Conservation (phyloP, 2,113 vertebrate genomes). For the Pipra filicauda region DNA sequence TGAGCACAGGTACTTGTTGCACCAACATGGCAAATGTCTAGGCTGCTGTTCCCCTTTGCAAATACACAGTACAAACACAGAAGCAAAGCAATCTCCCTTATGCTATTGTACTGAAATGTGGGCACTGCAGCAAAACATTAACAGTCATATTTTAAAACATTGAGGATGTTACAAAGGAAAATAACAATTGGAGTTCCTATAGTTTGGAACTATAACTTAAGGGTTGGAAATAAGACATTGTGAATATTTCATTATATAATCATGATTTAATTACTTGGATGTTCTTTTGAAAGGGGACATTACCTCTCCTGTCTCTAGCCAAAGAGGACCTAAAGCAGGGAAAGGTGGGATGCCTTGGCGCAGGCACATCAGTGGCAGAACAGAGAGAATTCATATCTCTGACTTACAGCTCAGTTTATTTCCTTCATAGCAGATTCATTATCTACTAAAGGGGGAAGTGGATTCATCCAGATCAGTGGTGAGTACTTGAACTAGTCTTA, state of each 20-base stretch:
- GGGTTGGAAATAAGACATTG: not conserved
- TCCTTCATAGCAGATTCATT: not conserved
- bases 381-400: not conserved
- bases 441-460: not conserved
- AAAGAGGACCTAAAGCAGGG: not conserved
- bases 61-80: not conserved
- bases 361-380: not conserved
- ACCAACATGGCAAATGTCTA: not conserved
- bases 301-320: not conserved
- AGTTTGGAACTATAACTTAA: not conserved
- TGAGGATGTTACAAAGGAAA: accelerated
- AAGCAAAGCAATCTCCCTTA: not conserved
- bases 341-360: not conserved
- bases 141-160: not conserved
- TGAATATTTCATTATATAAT: no score
- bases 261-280: not conserved
- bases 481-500: not conserved
- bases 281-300: not conserved
- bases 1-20: not conserved
- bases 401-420: not conserved
- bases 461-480: not conserved
- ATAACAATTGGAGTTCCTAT: not conserved
- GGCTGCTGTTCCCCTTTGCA: not conserved
- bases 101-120: not conserved
- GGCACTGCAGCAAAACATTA: not conserved